phyloP scores from a whole-genome alignment of 2,888 invertebrate species.

The Drymonia ruficornis region DNA sequence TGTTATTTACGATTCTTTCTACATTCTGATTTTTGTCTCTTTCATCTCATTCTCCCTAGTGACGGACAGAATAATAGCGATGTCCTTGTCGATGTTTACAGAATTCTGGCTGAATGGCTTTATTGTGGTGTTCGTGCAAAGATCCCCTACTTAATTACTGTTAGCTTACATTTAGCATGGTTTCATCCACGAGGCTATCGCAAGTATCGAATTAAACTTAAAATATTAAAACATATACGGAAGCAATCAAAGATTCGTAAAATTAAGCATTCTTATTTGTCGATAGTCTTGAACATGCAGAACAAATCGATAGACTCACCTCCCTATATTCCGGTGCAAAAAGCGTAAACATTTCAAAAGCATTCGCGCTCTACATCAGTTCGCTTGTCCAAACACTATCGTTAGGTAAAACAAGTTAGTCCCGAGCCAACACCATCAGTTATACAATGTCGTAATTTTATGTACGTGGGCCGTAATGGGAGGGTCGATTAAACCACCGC shows the following conservation, averaged over 20 bases:
- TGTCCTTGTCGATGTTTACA: too few species aligned
- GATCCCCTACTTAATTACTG: background rate
- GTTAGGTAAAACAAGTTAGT: slow-evolving; percentile 50
- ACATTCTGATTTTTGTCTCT: too few species aligned
- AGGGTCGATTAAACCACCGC: slow-evolving; percentile 34
- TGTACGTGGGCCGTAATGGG: slow-evolving; percentile 32
- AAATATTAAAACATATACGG: background rate
- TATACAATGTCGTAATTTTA: slow-evolving; percentile 37
- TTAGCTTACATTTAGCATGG: background rate
- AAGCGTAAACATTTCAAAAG: slow-evolving; percentile 64
- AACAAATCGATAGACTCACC: slow-evolving; percentile 34
- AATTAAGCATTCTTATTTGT: slow-evolving; percentile 13
- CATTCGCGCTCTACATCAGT: slow-evolving; percentile 55
- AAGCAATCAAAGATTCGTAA: background rate
- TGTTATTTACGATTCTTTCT: too few species aligned
- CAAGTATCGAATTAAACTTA: background rate
- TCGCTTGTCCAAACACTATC: slow-evolving; percentile 60
- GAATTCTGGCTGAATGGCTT: too few species aligned
- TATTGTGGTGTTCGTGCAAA: background rate
- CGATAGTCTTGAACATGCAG: slow-evolving; percentile 25
- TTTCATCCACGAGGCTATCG: too few species aligned
- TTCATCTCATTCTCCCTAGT: too few species aligned
- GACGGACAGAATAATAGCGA: too few species aligned
- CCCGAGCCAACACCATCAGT: slow-evolving; percentile 44
- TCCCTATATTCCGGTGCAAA: slow-evolving; percentile 39